Conservation (phyloP, 2,888 invertebrate genomes). For the Ormia ochracea region DNA sequence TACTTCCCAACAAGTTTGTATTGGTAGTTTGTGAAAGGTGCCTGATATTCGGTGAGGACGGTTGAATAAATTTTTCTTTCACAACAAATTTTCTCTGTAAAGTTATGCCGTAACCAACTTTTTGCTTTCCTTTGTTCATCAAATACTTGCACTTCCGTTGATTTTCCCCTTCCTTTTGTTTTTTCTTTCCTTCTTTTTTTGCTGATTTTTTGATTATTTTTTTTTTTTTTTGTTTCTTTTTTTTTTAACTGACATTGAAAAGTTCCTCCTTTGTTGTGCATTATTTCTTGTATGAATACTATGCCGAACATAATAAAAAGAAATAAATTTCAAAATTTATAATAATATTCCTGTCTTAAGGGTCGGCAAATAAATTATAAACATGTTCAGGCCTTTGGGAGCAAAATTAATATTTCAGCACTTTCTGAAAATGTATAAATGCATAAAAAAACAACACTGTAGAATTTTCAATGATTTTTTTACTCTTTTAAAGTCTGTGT, state of each 20-base stretch:
- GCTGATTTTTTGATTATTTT: too few relatives aligned
- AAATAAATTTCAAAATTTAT: background rate
- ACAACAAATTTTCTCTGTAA: background rate
- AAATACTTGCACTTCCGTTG: slow-evolving; percentile 5
- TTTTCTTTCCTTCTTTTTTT: background rate
- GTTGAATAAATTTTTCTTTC: too few relatives aligned
- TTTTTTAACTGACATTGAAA: slow-evolving; percentile 29
- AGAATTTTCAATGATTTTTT: background rate
- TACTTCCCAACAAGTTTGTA: too few relatives aligned
- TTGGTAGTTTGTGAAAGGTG: too few relatives aligned
- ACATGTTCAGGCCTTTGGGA: slow-evolving; percentile 7
- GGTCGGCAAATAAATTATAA: slow-evolving; percentile 13
- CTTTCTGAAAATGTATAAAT: background rate
- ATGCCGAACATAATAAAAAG: background rate
- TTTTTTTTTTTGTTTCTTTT: background rate
- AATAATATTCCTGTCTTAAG: slow-evolving; percentile 28
- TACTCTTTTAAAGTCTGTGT: background rate
- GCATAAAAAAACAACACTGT: background rate
- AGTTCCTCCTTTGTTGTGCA: slow-evolving; percentile 3
- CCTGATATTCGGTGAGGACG: too few relatives aligned
- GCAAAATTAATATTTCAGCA: slow-evolving; percentile 12
- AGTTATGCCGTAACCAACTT: background rate
- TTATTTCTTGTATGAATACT: background rate
- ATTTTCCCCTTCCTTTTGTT: background rate
- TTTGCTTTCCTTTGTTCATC: background rate